Conservation (phyloP, 2,113 vertebrate species). For the Phaethon lepturus region DNA sequence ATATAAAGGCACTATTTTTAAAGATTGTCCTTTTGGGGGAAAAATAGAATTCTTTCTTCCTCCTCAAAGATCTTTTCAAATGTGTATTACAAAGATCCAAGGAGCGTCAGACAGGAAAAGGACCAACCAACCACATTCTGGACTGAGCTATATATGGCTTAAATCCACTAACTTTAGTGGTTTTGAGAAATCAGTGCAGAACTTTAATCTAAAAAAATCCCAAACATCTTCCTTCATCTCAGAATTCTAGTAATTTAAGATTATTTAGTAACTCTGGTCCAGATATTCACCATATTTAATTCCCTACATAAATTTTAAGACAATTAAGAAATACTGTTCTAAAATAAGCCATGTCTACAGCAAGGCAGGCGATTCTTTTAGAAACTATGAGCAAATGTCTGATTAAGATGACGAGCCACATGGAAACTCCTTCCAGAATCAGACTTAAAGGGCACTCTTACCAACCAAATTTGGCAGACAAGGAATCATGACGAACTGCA, state of each 20-base stretch:
- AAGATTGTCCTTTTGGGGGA: neutral
- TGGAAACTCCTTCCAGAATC: conserved; percentile 54
- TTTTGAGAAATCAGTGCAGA: neutral
- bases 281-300: neutral
- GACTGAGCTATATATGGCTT: neutral
- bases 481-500: conserved; percentile 49
- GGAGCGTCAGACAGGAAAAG: neutral
- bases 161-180: neutral
- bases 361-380: conserved; percentile 28
- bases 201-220: neutral
- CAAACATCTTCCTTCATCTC: neutral
- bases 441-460: conserved; percentile 53
- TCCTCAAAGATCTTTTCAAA: neutral
- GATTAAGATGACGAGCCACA: conserved; percentile 55
- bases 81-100: neutral
- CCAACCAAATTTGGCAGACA: conserved; percentile 59
- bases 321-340: neutral
- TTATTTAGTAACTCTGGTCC: neutral
- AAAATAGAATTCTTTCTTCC: neutral
- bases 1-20: neutral
- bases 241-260: neutral
- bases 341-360: conserved; percentile 32
- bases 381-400: conserved; percentile 36
- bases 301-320: neutral
- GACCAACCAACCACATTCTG: neutral